A percentile compares a stretch with the other conserved stretches of the same genome.
Conservation (phyloP, 1,140 invertebrate species). For the Aphis gossypii region DNA sequence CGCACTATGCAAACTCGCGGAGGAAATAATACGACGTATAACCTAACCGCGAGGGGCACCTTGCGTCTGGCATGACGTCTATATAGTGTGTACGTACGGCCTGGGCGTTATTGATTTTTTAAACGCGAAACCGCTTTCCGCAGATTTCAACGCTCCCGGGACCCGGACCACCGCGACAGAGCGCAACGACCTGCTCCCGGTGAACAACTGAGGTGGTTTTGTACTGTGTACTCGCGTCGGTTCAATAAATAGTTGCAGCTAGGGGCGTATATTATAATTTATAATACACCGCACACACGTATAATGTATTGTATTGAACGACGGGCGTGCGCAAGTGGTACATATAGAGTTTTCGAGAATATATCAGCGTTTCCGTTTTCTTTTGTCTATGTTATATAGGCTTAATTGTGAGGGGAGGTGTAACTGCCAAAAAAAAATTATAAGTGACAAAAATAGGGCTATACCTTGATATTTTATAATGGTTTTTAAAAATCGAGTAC, state of each 20-base stretch:
- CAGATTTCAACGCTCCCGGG: background rate
- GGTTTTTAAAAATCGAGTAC: background rate
- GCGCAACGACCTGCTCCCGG: background rate
- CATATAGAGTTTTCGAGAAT: background rate
- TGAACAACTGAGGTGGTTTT: background rate
- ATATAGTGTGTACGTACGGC: background rate
- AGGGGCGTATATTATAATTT: slow-evolving; percentile 30
- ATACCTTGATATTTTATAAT: background rate
- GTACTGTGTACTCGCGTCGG: background rate
- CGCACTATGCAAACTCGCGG: background rate
- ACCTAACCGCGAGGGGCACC: background rate
- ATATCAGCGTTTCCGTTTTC: background rate
- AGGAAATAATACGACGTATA: background rate
- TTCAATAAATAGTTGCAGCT: slow-evolving; percentile 28
- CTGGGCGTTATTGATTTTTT: slow-evolving; percentile 32
- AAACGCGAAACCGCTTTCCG: background rate
- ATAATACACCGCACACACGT: background rate
- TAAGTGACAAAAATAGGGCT: background rate
- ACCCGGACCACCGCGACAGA: background rate
- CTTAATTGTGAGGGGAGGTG: background rate
- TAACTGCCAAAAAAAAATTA: background rate
- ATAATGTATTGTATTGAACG: background rate
- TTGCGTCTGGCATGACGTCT: background rate
- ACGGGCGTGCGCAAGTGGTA: background rate
- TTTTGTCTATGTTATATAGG: background rate